Conservation (phyloP, 2,888 invertebrate species). For the Penaeus monodon region DNA sequence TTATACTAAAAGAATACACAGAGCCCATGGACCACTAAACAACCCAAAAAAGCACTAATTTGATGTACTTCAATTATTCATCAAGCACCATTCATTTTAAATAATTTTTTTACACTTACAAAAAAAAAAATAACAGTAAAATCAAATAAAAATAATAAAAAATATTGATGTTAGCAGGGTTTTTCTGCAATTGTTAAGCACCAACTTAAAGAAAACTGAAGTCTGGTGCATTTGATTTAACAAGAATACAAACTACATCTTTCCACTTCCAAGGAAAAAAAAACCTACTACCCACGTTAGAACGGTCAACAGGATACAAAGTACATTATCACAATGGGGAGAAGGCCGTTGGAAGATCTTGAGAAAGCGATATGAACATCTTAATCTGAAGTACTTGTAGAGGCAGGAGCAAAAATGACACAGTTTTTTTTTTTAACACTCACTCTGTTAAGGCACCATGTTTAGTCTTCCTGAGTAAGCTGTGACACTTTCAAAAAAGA, state of each 20-base stretch:
- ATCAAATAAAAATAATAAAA: not conserved
- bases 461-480: constrained; percentile 53
- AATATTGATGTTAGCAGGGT: not conserved
- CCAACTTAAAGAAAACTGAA: not conserved
- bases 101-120: constrained; percentile 2
- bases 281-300: constrained; percentile 33
- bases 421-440: constrained; percentile 11
- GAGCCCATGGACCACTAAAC: constrained; percentile 45
- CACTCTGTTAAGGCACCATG: constrained; percentile 52
- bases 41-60: constrained; percentile 32
- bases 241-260: constrained; percentile 16
- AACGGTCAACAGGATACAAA: constrained; percentile 36
- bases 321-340: constrained; percentile 31
- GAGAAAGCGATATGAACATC: constrained; percentile 39
- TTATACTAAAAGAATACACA: constrained; percentile 43
- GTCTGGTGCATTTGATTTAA: constrained; percentile 12
- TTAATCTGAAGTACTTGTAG: constrained; percentile 27
- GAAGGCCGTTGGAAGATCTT: constrained; percentile 25
- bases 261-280: constrained; percentile 20
- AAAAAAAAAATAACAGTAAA: not conserved
- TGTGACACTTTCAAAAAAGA: constrained; percentile 18
- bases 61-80: constrained; percentile 33
- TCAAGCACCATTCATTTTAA: constrained; percentile 52
- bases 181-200: not conserved
- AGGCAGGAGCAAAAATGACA: constrained; percentile 32